These are phyloP conservation scores for Corbicula japonica DNA, from an alignment of 2,888 invertebrate genomes.

Conservation along the genomic window DNA sequence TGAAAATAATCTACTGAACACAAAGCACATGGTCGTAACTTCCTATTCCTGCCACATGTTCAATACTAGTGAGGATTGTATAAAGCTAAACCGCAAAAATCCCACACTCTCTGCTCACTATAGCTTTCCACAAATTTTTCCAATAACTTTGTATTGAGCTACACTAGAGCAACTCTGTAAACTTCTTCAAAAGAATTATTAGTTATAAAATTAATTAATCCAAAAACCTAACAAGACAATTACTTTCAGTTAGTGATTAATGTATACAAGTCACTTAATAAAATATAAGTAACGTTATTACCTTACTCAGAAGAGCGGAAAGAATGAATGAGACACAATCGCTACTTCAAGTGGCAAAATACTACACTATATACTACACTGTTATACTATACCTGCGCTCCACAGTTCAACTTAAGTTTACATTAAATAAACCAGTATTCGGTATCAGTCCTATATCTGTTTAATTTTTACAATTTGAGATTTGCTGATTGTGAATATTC, in stretches of 20 bases:
- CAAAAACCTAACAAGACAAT: too few relatives aligned
- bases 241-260: too few relatives aligned
- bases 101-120: slow-evolving; percentile 1
- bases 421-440: neutral
- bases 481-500: slow-evolving; percentile 27
- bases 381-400: neutral
- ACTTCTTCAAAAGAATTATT: too few relatives aligned
- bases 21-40: slow-evolving; percentile 5
- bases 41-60: slow-evolving; percentile 32
- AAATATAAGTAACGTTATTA: too few relatives aligned
- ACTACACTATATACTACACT: slow-evolving; percentile 17
- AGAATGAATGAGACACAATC: slow-evolving; percentile 10
- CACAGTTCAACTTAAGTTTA: neutral
- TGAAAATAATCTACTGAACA: slow-evolving; percentile 6
- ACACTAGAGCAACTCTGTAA: too few relatives aligned
- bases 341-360: slow-evolving; percentile 15
- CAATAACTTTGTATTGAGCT: too few relatives aligned
- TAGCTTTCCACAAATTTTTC: too few relatives aligned
- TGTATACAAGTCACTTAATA: too few relatives aligned
- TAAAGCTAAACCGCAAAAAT: slow-evolving; percentile 17
- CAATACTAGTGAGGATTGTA: slow-evolving; percentile 38
- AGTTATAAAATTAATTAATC: too few relatives aligned
- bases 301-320: slow-evolving; percentile 4
- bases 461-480: slow-evolving; percentile 7
- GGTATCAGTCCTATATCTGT: slow-evolving; percentile 4